Conservation (phyloP, 1,140 invertebrate genomes). For the Bradynema listronoti region DNA sequence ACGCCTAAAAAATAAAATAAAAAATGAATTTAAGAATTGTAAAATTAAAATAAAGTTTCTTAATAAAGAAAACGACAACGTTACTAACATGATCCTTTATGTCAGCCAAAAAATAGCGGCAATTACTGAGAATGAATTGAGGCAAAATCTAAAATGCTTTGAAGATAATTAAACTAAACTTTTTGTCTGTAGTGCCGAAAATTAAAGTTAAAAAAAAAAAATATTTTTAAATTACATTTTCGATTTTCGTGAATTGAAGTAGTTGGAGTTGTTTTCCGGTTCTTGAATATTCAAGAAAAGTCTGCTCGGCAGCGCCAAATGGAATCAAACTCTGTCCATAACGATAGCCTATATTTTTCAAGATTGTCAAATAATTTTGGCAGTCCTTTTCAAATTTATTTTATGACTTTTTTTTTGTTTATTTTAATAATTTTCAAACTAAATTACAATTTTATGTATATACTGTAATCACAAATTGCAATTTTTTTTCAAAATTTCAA, state of each 20-base stretch:
- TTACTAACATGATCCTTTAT: slow-evolving; percentile 3
- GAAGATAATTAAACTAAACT: slow-evolving; percentile 3
- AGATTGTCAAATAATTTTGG: too few species aligned
- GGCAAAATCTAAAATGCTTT: slow-evolving; percentile 27
- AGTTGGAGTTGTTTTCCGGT: slow-evolving; percentile 35
- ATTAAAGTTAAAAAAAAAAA: slow-evolving; percentile 1
- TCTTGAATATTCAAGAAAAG: slow-evolving; percentile 12
- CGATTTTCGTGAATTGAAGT: slow-evolving; percentile 23
- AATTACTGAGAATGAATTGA: slow-evolving; percentile 26
- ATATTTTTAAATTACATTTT: slow-evolving; percentile 13
- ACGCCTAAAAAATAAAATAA: slow-evolving; percentile 8
- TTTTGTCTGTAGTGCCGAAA: background rate
- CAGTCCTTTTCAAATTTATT: too few species aligned
- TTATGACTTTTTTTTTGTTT: too few species aligned
- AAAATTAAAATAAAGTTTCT: background rate
- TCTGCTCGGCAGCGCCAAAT: slow-evolving; percentile 14
- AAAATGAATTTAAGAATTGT: slow-evolving; percentile 4
- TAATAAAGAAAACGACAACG: background rate
- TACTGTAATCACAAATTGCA: too few species aligned
- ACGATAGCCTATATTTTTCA: slow-evolving; percentile 20
- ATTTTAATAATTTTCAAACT: too few species aligned
- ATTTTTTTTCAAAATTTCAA: too few species aligned
- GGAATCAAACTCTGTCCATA: slow-evolving; percentile 25
- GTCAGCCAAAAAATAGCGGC: slow-evolving; percentile 23
- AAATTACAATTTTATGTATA: too few species aligned